Conservation (phyloP, 2,113 vertebrate species). For the Oreotrochilus melanogaster region DNA sequence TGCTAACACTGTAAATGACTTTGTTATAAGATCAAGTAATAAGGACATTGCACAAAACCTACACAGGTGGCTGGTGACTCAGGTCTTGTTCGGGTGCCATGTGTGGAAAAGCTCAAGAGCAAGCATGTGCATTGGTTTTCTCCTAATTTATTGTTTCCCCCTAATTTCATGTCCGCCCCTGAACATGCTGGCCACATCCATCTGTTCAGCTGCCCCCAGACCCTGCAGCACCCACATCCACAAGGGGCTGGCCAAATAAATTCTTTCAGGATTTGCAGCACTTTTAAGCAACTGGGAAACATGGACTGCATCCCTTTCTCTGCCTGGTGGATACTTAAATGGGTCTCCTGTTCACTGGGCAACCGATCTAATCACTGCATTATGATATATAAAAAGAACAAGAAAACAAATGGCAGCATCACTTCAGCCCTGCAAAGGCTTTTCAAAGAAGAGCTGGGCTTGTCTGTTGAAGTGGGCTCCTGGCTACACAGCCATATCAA, state of each 20-base stretch:
- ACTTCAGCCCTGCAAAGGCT: neutral
- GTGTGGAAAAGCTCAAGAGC: neutral
- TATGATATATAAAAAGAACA: neutral
- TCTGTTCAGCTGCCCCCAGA: neutral
- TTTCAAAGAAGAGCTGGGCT: neutral
- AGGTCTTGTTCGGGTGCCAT: neutral
- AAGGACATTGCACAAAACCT: neutral
- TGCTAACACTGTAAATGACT: neutral
- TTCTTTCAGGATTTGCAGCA: neutral
- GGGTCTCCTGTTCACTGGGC: neutral
- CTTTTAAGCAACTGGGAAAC: neutral
- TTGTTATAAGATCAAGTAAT: neutral
- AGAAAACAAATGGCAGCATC: neutral
- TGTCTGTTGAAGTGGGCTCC: neutral
- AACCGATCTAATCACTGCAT: neutral
- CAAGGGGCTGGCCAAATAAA: neutral
- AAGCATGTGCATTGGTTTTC: neutral
- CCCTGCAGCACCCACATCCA: neutral
- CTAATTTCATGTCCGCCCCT: neutral
- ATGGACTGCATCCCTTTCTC: neutral
- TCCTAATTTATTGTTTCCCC: neutral
- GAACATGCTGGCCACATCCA: neutral
- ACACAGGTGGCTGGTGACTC: neutral
- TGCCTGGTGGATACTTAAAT: neutral
- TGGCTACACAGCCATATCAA: fast-evolving